A percentile compares a stretch with the other conserved stretches of the same genome.
phyloP scores from a whole-genome alignment of 2,888 invertebrate genomes.

The Autographa pulchrina region DNA sequence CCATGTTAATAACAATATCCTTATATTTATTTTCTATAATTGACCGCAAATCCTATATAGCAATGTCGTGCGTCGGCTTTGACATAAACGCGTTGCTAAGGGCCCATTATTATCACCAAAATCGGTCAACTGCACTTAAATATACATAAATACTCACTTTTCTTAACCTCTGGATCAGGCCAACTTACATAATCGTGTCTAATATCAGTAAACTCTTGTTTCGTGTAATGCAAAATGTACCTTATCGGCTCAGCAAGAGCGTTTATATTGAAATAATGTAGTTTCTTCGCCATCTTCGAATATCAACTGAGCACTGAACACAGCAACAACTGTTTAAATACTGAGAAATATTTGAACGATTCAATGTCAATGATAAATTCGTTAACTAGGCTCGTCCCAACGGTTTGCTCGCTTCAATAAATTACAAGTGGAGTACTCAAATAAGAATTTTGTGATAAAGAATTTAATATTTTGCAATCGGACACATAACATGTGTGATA shows the following conservation, averaged over 20 bases:
- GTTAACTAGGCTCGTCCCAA: neutral
- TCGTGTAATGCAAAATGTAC: conserved; percentile 79
- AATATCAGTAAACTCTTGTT: conserved; percentile 78
- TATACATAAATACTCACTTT: conserved; percentile 66
- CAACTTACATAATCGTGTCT: conserved; percentile 68
- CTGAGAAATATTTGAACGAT: neutral
- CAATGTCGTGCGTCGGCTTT: too few species aligned
- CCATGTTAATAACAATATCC: too few species aligned
- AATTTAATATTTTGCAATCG: too few species aligned
- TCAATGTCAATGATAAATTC: neutral
- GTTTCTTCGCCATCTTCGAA: conserved; percentile 66
- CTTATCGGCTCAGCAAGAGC: conserved; percentile 76
- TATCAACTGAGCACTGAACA: neutral
- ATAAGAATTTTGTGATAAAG: too few species aligned
- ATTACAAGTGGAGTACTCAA: too few species aligned
- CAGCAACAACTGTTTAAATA: conserved; percentile 20
- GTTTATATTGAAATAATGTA: conserved; percentile 74
- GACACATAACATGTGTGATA: too few species aligned
- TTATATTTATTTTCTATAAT: too few species aligned
- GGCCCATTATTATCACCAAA: too few species aligned
- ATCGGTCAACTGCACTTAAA: neutral
- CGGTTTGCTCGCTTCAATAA: neutral
- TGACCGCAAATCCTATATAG: too few species aligned
- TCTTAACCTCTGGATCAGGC: conserved; percentile 73
- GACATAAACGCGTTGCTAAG: too few species aligned